Base-by-base conservation (phyloP, 2,113 vertebrate species). In the Crotalus helleri region DNA sequence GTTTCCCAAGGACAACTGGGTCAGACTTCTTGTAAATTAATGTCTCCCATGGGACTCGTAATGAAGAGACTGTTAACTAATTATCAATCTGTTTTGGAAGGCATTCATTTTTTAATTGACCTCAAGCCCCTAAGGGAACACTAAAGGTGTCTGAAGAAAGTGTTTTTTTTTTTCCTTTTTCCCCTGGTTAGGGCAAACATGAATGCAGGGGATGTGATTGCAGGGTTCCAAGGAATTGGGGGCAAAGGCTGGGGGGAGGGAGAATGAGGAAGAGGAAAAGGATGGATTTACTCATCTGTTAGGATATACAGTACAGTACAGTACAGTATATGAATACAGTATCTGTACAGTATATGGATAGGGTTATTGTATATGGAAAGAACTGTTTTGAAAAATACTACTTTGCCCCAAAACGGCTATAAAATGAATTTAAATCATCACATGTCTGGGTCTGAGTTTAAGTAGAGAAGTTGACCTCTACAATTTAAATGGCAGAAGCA, bases 1-100 rank as follows among this genome's bases (percentile, higher is more conserved):
- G 93, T 94, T 97, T 97, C 91, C 96, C 96, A 97, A 97, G 95
- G 95, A 97, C 96, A 96, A n/a, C 89, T 64, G 46, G 93, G 95
- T 94, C 93, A 95, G 93, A 55, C 90, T 93, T 91, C 91, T 85
- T 95, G 94, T 95, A 95, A 97, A 96, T 96, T 39, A 96, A 93
- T 96, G 92, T 93, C 95, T 93, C 97, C 96, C 85, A 4, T 92
- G 94, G 94, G 95, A 96, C 86, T 21, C 17, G 4, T 96, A 95
- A 97, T 97, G 96, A 96, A 95, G 94, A 92, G 91, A 94, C 95
- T 95, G 93, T 94, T 96, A 97, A 95, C 96, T 96, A 96, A 97
- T 96, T 97, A 96, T 96, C 94, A 58, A 59, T 96, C 64, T 24
- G 29, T 96, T 97, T 93, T 95, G 91, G 90, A 96, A 97, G 94